phyloP scores from a whole-genome alignment of 2,113 vertebrate genomes.

The Passer montanus region DNA sequence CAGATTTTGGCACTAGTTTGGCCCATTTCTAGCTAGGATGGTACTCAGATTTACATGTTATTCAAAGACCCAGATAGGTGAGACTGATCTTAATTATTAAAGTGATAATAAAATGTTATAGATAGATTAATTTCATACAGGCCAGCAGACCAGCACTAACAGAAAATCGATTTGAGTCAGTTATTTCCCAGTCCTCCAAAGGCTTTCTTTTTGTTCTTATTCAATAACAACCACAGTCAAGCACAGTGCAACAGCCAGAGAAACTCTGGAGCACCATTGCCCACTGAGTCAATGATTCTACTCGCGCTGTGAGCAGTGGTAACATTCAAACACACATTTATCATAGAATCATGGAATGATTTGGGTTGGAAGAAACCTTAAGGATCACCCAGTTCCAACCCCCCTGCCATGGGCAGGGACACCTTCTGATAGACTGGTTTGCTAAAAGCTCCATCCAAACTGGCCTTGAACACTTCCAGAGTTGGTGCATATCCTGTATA shows the following conservation, averaged over 20 bases:
- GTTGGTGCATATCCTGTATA: not conserved
- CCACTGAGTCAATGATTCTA: not conserved
- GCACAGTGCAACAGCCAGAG: not conserved
- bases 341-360: not conserved
- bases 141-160: not conserved
- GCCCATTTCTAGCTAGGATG: not conserved
- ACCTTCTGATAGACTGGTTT: not conserved
- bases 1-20: not conserved
- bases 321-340: not conserved
- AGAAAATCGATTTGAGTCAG: not conserved
- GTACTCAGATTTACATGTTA: not conserved
- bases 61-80: not conserved
- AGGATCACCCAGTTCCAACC: not conserved
- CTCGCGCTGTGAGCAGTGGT: not conserved
- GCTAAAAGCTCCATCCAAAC: not conserved
- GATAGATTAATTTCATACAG: not conserved
- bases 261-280: not conserved
- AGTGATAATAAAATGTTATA: not conserved
- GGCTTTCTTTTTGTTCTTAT: not conserved
- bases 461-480: not conserved
- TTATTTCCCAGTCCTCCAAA: not conserved
- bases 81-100: not conserved
- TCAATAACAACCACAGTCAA: not conserved
- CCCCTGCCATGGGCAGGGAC: too few relatives aligned
- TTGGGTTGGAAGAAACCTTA: not conserved